Conservation (phyloP, 2,113 vertebrate species). For the Microcebus lehilahytsara region DNA sequence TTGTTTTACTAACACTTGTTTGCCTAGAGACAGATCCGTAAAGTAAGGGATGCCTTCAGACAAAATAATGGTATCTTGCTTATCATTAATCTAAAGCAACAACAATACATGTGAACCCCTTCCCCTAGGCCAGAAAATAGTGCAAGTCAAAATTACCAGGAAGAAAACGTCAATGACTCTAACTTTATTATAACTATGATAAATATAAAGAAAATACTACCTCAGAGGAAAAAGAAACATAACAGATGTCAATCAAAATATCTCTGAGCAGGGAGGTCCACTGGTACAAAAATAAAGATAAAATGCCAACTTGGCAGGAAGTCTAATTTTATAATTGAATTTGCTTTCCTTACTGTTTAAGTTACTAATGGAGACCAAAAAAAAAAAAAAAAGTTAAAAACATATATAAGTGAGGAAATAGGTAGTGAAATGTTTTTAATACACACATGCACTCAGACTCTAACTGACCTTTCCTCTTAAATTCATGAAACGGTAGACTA, state of each 20-base stretch:
- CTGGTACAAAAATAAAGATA: background rate
- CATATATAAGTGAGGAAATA: background rate
- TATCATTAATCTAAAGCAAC: conserved; percentile 26
- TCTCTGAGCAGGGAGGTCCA: background rate
- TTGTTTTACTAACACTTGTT: conserved; percentile 7
- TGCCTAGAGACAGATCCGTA: background rate
- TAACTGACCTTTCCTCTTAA: background rate
- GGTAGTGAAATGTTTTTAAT: conserved; percentile 37
- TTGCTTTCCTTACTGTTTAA: background rate
- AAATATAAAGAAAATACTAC: conserved; percentile 53
- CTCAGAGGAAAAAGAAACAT: background rate
- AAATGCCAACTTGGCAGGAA: background rate
- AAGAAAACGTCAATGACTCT: conserved; percentile 22
- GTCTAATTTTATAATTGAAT: background rate
- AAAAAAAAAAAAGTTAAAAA: background rate
- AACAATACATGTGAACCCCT: background rate
- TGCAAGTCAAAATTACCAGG: conserved; percentile 30
- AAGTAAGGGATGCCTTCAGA: background rate
- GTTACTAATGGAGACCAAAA: background rate
- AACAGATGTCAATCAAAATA: background rate
- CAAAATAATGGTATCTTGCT: background rate
- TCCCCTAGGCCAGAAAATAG: conserved; percentile 24
- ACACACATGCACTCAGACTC: background rate
- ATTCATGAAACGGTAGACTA: background rate
- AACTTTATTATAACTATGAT: conserved; percentile 23